phyloP scores from a whole-genome alignment of 2,113 vertebrate genomes.

The Pseudorasbora parva region DNA sequence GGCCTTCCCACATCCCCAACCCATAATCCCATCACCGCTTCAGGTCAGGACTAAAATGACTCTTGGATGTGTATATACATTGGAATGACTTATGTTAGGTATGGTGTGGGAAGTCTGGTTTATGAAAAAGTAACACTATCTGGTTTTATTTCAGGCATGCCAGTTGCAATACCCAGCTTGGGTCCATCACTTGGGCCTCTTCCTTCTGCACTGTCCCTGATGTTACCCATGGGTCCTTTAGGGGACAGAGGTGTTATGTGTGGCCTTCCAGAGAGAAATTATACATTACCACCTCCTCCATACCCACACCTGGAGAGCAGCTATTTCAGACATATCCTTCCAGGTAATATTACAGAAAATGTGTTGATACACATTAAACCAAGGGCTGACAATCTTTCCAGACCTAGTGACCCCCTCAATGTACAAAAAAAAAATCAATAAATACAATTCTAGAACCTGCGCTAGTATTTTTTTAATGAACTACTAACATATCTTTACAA shows the following conservation, averaged over 20 bases:
- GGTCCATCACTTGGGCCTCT: constrained; percentile 92
- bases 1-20: constrained; percentile 91
- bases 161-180: constrained; percentile 95
- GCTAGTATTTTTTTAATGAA: no score
- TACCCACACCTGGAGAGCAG: constrained; percentile 98
- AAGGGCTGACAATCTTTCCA: not conserved
- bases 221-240: constrained; percentile 96
- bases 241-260: constrained; percentile 98
- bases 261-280: constrained; percentile 95
- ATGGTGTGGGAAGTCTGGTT: not conserved
- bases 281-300: constrained; percentile 93
- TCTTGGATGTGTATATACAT: not conserved
- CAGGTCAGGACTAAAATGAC: constrained; percentile 77
- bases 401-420: not conserved
- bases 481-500: not conserved
- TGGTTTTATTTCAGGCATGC: constrained; percentile 82
- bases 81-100: not conserved
- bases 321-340: constrained; percentile 94
- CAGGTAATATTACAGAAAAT: constrained; percentile 31
- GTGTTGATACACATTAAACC: not conserved
- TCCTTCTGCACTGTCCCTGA: constrained; percentile 94
- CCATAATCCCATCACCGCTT: constrained; percentile 87
- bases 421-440: no score
- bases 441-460: no score
- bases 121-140: not conserved